These are phyloP conservation scores for Asbolus verrucosus DNA, from an alignment of 1,140 invertebrate genomes.

Conservation along the genomic window DNA sequence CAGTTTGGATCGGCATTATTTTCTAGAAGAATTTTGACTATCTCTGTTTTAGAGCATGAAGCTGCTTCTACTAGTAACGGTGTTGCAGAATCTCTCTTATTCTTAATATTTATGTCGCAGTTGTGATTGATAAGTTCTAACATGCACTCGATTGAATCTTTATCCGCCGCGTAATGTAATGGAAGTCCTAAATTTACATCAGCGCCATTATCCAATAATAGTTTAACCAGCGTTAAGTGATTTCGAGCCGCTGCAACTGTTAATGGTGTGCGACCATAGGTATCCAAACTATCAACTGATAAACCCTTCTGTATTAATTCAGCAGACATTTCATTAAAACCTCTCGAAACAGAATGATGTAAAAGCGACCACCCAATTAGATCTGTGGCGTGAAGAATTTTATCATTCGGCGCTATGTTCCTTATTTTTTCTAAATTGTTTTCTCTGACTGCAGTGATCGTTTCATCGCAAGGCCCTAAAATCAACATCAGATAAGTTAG, in stretches of 20 bases:
- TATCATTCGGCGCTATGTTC: neutral
- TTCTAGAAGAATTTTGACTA: neutral
- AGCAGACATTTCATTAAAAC: neutral
- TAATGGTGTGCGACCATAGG: neutral
- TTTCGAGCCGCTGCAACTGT: slow-evolving; percentile 1
- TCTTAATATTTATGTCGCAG: neutral
- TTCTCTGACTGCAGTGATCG: neutral
- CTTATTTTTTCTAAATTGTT: neutral
- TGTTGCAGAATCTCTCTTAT: neutral
- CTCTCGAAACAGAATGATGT: neutral
- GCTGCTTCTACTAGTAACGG: neutral
- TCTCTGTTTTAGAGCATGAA: neutral
- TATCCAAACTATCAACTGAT: slow-evolving; percentile 1
- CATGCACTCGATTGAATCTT: neutral
- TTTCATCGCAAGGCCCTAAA: neutral
- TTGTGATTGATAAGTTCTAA: neutral
- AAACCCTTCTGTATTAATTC: neutral
- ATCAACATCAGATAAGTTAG: neutral
- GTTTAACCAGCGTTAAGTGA: neutral
- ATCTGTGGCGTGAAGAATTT: neutral
- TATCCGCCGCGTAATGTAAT: neutral
- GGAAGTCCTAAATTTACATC: slow-evolving; percentile 16
- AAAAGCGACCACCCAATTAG: neutral
- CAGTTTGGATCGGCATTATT: neutral
- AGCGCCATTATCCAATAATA: neutral